Base-by-base conservation (phyloP, 2,888 invertebrate genomes). In the Drosophila buzzatii region DNA sequence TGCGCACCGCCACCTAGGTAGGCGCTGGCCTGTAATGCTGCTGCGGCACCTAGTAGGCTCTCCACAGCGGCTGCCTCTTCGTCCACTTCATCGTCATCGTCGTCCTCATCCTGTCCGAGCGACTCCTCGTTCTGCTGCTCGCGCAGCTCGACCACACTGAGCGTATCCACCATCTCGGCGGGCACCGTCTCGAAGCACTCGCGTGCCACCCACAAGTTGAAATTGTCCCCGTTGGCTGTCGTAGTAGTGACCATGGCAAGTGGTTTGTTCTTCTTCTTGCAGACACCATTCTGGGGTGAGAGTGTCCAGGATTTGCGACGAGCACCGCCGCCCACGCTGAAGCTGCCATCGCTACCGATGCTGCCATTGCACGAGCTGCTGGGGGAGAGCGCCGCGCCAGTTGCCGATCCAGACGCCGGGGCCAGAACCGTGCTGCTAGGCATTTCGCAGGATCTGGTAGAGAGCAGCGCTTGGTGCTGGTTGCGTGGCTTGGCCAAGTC, bases 221-320 rank as follows among this genome's bases (percentile, higher is more conserved):
- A 91, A 16, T 82, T 89, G 4, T 91, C 88, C 1, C 72, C 76
- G 39, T 73, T 84, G 31, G 78, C 68, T 10, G 70, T 70, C 1
- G 64, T 63, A 14, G 93, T 92, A 84, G 95, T 94, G 31, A 95
- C 93, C 93, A 73, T 35, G 8, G 57, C 44, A 12, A 55, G 18
- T 5, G 93, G 91, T 86, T 95, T 94, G 35, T 95, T 93, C 93
- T 96, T 96, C 92, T 95, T 96, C 90, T 96, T 96, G 14, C 95
- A 95, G 42, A 95, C 95, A 6, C 81, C 90, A 47, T 84, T 91
- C 64, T 91, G 91, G 1, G 92, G 91, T 9, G 91, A 91, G 14
- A 92, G 65, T 3, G 91, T 90, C 91, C 92, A 91, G 5, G 91
- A 91, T 60, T 91, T 91, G 35, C 91, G 91, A 1, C 91, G 85